Percentiles rank a stretch among this genome's conserved stretches.
Evolutionary conservation across 2,797 vertebrate genomes (phyloP).

Genomic region (Manis javanica): DNA sequence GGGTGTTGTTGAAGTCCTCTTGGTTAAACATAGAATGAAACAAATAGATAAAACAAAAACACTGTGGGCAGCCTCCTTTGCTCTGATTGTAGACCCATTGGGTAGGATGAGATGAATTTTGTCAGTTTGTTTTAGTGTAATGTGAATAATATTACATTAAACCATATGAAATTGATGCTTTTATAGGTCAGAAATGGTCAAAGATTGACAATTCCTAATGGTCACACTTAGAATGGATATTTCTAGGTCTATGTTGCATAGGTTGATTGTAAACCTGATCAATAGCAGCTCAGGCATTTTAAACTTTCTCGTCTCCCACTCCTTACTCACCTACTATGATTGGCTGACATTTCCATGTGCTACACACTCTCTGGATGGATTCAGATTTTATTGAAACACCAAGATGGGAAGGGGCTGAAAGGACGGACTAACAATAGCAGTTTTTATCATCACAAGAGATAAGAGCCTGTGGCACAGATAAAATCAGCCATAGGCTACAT

Average conservation of each 20-base stretch:
- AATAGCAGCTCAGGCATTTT: background rate
- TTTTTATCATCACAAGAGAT: background rate
- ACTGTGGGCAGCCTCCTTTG: background rate
- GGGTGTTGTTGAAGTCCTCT: background rate
- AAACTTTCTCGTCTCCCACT: background rate
- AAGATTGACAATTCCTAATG: background rate
- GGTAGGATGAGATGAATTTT: background rate
- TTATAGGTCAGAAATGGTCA: slow-evolving; percentile 5
- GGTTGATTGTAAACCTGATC: background rate
- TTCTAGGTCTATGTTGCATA: background rate
- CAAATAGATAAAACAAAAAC: background rate
- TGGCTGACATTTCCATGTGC: background rate
- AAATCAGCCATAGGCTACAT: background rate
- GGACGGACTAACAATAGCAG: no score
- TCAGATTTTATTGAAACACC: background rate
- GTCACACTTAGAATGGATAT: background rate
- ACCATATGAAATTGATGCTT: background rate
- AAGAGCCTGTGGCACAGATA: background rate
- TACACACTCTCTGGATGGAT: background rate
- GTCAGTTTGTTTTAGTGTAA: background rate
- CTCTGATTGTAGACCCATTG: no score
- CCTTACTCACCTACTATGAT: background rate
- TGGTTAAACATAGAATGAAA: slow-evolving; percentile 44
- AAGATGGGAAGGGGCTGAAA: background rate
- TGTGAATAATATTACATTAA: background rate